A percentile compares a stretch with the other conserved stretches of the same genome.
phyloP scores from a whole-genome alignment of 2,113 vertebrate species.

The Upupa epops region DNA sequence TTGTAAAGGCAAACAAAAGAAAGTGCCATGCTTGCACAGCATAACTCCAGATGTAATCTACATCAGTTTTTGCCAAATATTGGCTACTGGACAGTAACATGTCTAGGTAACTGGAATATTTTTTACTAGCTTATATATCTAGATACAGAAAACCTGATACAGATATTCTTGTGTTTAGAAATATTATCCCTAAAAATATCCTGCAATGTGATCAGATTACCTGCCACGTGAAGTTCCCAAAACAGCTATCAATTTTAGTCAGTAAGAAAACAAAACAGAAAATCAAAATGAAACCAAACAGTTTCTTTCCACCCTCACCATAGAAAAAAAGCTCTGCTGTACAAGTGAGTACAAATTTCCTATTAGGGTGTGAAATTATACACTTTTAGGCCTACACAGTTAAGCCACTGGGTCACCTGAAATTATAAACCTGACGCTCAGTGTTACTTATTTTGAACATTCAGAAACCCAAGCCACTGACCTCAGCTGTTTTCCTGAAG shows the following conservation, averaged over 20 bases:
- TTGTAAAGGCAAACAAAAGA: neutral
- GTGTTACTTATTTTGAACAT: neutral
- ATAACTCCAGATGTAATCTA: neutral
- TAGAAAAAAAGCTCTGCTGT: neutral
- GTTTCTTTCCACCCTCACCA: slow-evolving; percentile 15
- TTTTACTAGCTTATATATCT: neutral
- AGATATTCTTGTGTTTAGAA: neutral
- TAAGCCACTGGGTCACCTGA: neutral
- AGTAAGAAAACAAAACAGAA: slow-evolving; percentile 21
- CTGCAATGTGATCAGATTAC: slow-evolving; percentile 15
- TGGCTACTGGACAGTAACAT: neutral
- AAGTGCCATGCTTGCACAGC: neutral
- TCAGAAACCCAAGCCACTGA: slow-evolving; percentile 1
- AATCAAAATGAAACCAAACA: neutral
- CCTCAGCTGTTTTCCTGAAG: slow-evolving; percentile 7
- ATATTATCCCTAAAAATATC: neutral
- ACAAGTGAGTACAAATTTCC: neutral
- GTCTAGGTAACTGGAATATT: neutral
- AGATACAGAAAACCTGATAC: neutral
- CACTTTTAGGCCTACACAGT: neutral
- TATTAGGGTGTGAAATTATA: slow-evolving; percentile 35
- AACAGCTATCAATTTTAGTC: slow-evolving; percentile 49
- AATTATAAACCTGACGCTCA: neutral
- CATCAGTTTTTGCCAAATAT: neutral
- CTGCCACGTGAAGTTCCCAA: slow-evolving; percentile 32